Evolutionary conservation across 2,113 vertebrate species (phyloP), one percentile per base, ranked within the genome.

Genomic region (Perca flavescens): DNA sequence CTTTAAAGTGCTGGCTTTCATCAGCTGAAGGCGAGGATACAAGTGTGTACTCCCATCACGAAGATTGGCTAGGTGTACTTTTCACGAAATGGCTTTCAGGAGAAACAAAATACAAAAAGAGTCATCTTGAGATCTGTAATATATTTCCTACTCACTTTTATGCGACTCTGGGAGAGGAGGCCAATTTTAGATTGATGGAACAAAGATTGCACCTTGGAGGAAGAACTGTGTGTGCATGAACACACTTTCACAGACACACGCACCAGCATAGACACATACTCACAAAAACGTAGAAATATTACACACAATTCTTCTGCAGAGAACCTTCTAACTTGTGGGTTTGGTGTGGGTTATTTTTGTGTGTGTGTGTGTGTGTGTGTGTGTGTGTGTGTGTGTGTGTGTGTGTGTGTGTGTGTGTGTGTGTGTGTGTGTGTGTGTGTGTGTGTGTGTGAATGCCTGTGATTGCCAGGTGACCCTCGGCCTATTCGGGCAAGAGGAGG

Each of bases 401-500:
- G 54, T 52, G 5, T 22, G 31, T 28, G 14, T 60, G 34, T 31
- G 21, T 28, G 22, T 17, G 61, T 19, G 64, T 70, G 57, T 19
- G 50, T 54, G 40, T 16, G 16, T 47, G n/a, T 64, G 43, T n/a
- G 31, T 22, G 22, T 57, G 49, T 21, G 40, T 63, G 63, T 8
- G 53, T 50, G 11, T 21, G 34, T 19, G 16, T 54, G 25, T n/a
- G 21, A 19, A 22, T n/a, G 58, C 36, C 25, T 49, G 43, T 46
- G 17, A 14, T 74, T 58, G 0, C 0, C 78, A 99, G 98, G 98
- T 99, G 91, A 99, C 98, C 13, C 95, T 99, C 46, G 98, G 98
- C 57, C 93, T 97, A 22, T 99, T 99, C 76, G 98, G 98, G 22
- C 98, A 97, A 3, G 97, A 99, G 76, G 98, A 99, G 93, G 97